Percentiles rank a stretch among this genome's conserved stretches.
Evolutionary conservation across 2,797 vertebrate species (phyloP).

Genomic region (Urophycis tenuis): DNA sequence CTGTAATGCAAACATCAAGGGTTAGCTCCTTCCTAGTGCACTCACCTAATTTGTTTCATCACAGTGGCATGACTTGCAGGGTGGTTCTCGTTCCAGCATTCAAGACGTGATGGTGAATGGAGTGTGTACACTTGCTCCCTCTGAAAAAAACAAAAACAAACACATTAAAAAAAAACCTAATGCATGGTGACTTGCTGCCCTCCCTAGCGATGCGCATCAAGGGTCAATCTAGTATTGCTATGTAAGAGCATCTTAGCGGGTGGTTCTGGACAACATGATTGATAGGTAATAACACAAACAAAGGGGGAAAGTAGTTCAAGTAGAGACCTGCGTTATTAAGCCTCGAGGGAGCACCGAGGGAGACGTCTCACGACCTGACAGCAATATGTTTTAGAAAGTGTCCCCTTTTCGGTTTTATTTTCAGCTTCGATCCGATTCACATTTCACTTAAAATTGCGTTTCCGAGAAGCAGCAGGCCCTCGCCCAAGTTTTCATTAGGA

Average conservation of each 20-base stretch:
- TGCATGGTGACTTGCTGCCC: background rate
- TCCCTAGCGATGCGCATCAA: background rate
- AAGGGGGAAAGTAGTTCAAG: too few relatives aligned
- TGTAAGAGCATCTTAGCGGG: background rate
- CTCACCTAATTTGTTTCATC: constrained; percentile 2
- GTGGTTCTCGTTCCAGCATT: background rate
- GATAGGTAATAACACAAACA: too few relatives aligned
- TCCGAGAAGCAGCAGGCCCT: background rate
- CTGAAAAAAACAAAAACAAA: background rate
- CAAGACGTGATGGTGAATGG: background rate
- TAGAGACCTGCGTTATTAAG: background rate
- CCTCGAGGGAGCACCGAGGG: background rate
- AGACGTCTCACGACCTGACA: background rate
- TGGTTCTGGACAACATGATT: background rate
- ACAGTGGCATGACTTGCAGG: background rate
- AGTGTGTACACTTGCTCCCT: background rate
- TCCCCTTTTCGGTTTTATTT: background rate
- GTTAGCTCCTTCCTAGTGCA: background rate
- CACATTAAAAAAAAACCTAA: background rate
- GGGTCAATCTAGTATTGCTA: background rate
- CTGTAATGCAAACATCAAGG: background rate
- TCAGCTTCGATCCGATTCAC: background rate
- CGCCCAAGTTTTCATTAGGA: background rate
- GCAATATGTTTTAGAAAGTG: background rate
- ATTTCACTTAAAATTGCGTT: background rate